Evolutionary conservation across 2,797 vertebrate species (phyloP), one percentile per base, ranked within the genome.

Genomic region (Mionectes olivaceus): DNA sequence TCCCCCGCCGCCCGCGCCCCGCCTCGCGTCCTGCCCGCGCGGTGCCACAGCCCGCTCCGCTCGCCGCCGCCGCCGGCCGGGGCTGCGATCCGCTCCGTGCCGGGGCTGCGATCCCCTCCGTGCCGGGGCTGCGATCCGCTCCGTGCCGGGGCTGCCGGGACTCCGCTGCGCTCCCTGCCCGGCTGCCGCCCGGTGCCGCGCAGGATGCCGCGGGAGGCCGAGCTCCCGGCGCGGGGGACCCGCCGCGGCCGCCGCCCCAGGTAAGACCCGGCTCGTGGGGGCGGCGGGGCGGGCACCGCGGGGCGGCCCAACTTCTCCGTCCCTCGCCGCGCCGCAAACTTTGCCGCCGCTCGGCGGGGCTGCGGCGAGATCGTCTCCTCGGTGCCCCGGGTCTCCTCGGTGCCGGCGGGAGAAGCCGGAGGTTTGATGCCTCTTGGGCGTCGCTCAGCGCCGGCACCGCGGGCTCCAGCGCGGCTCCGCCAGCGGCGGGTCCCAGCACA

Each of bases 1-100:
- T 88, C 93, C 91, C 93, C 96, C 32, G 96, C 92, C 90, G 56
- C 92, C 92, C 90, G 56, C 92, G 5, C 80, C 94, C 95, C 88
- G 89, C 96, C 94, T 94, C 69, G 90, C 87, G 95, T 90, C 84
- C 93, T 90, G 90, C 91, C 76, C 67, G 77, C 82, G 60, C 71
- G 93, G 84, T 61, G 89, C 80, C 84, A 13, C 84, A 76, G 47
- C 80, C 53, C 33, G 78, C 87, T 75, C 78, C 71, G 47, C 78
- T 84, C 60, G 21, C 87, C 59, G 77, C 85, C 32, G 69, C 52
- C 18, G 21, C 44, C n/a, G 44, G 47, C 23, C 56, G 55, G 63
- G 5, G 65, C 47, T 24, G 47, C 11, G 43, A 35, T 47, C 37
- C 59, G 59, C 59, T 61, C 53, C 30, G 32, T 32, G 30, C 41